Evolutionary conservation across 2,797 vertebrate genomes (phyloP).

Genomic region (Eptatretus atami): DNA sequence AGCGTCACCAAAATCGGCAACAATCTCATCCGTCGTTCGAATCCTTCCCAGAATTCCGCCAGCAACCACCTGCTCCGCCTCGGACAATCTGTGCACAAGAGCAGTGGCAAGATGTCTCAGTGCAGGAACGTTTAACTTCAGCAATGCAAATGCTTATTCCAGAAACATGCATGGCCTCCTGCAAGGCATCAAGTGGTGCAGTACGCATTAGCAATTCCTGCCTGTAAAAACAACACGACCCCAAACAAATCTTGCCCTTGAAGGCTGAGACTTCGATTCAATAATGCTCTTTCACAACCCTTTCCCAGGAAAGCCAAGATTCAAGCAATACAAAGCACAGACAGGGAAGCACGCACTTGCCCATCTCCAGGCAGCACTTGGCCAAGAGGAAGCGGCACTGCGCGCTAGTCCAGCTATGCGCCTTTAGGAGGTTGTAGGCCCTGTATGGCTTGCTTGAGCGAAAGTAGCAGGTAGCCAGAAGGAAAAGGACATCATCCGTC

Average conservation of each 20-base stretch:
- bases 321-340: too few relatives aligned
- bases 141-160: too few relatives aligned
- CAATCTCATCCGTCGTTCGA: conserved; percentile 84
- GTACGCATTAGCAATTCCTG: too few relatives aligned
- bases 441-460: conserved; percentile 92
- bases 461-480: conserved; percentile 83
- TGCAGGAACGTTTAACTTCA: too few relatives aligned
- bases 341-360: conserved; percentile 34
- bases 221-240: too few relatives aligned
- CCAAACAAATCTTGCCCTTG: too few relatives aligned
- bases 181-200: too few relatives aligned
- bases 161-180: too few relatives aligned
- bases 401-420: conserved; percentile 70
- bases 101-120: too few relatives aligned
- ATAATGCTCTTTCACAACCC: too few relatives aligned
- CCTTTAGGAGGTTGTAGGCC: conserved; percentile 76
- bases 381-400: conserved; percentile 88
- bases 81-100: conserved; percentile 30
- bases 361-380: conserved; percentile 84
- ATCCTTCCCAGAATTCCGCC: conserved; percentile 86
- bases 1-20: conserved; percentile 81
- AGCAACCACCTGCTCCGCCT: conserved; percentile 80
- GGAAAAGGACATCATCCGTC: conserved; percentile 67
- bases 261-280: too few relatives aligned
- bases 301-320: too few relatives aligned